Percentiles rank a stretch among this genome's conserved stretches.
Evolutionary conservation across 1,140 invertebrate species (phyloP).

Genomic region (Pararge aegeria): DNA sequence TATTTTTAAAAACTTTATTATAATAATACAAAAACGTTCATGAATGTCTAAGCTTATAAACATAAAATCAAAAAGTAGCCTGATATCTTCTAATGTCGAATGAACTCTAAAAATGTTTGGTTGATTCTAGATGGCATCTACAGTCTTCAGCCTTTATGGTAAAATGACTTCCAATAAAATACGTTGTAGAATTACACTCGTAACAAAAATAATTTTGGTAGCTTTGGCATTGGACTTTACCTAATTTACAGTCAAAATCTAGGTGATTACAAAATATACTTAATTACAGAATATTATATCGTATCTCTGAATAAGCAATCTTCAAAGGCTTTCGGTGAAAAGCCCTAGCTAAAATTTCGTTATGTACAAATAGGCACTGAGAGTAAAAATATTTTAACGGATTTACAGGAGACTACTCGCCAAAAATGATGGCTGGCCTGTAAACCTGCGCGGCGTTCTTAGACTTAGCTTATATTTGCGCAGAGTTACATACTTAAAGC

Average conservation of each 20-base stretch:
- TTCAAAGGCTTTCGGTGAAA: constrained; percentile 23
- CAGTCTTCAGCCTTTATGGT: not conserved
- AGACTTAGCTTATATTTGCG: too few relatives aligned
- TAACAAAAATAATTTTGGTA: constrained; percentile 63
- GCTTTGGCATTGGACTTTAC: constrained; percentile 50
- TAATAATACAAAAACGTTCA: too few relatives aligned
- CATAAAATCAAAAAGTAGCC: not conserved
- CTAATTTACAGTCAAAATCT: constrained; percentile 48
- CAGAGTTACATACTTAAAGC: not conserved
- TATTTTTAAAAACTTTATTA: too few relatives aligned
- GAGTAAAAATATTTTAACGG: constrained; percentile 29
- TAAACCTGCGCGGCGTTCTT: too few relatives aligned
- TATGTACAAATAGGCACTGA: constrained; percentile 62
- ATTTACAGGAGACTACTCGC: not conserved
- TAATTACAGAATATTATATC: constrained; percentile 55
- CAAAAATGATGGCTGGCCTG: too few relatives aligned
- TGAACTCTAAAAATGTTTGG: not conserved
- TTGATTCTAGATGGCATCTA: not conserved
- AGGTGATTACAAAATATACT: constrained; percentile 53
- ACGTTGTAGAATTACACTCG: constrained; percentile 43
- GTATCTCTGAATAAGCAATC: constrained; percentile 62
- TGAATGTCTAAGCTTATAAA: not conserved
- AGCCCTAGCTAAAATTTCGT: constrained; percentile 42
- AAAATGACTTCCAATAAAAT: constrained; percentile 8
- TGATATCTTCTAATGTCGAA: not conserved